A percentile compares a stretch with the other conserved stretches of the same genome.
phyloP scores from a whole-genome alignment of 2,888 invertebrate genomes.

The Callinectes sapidus region DNA sequence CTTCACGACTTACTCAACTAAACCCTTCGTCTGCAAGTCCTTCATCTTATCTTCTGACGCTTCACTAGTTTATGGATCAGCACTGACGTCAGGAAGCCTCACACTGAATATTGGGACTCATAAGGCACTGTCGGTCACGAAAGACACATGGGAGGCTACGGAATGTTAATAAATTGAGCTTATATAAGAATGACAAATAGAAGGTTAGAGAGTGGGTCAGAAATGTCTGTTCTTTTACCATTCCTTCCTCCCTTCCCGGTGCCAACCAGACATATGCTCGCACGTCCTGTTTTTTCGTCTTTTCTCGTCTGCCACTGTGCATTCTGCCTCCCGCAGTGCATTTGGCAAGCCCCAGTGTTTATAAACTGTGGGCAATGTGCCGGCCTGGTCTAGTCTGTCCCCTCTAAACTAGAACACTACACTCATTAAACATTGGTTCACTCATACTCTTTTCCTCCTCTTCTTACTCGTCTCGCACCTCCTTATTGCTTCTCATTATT shows the following conservation, averaged over 20 bases:
- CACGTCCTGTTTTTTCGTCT: neutral
- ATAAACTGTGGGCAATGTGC: neutral
- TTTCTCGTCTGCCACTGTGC: neutral
- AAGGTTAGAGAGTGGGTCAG: neutral
- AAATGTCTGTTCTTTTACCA: neutral
- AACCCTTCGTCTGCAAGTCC: neutral
- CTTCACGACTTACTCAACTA: neutral
- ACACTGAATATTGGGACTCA: neutral
- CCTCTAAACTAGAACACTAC: neutral
- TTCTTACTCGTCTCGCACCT: neutral
- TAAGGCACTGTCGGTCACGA: neutral
- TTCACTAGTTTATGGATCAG: neutral
- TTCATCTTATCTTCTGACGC: neutral
- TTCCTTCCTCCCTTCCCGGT: neutral
- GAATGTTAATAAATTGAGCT: too few relatives aligned
- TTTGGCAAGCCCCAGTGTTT: conserved; percentile 20
- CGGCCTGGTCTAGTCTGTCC: neutral
- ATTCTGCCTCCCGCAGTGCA: conserved; percentile 12
- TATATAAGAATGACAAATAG: too few relatives aligned
- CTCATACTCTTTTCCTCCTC: neutral
- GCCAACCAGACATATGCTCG: neutral
- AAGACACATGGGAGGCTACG: neutral
- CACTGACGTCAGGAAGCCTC: neutral
- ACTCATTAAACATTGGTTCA: neutral
- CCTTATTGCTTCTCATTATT: neutral